Evolutionary conservation across 1,140 invertebrate genomes (phyloP).

Genomic region (Tetragnatha versicolor): DNA sequence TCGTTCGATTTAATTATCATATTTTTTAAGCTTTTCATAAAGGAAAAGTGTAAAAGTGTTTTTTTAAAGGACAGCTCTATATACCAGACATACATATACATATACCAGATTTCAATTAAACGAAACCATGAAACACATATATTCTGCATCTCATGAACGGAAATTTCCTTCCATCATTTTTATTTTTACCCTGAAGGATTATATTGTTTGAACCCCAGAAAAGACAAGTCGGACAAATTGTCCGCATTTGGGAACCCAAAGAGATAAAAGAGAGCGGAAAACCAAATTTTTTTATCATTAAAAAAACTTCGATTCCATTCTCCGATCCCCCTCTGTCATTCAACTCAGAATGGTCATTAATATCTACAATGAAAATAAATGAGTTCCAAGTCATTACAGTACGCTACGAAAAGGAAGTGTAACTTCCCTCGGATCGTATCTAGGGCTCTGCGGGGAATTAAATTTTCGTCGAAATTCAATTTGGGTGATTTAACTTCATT

Average conservation of each 20-base stretch:
- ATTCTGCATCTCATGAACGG: too few relatives aligned
- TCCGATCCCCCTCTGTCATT: background rate
- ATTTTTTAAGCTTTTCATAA: too few relatives aligned
- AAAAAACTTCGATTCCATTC: conserved; percentile 22
- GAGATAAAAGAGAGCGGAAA: background rate
- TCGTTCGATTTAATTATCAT: too few relatives aligned
- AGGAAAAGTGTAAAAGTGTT: too few relatives aligned
- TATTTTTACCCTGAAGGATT: background rate
- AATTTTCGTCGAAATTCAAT: conserved; percentile 31
- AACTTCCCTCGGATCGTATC: conserved; percentile 7
- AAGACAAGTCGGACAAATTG: conserved; percentile 15
- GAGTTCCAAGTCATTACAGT: conserved; percentile 8
- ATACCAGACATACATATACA: too few relatives aligned
- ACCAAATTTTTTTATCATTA: conserved; percentile 19
- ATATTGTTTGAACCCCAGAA: background rate
- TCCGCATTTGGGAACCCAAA: background rate
- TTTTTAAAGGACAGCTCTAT: too few relatives aligned
- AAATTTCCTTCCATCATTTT: background rate
- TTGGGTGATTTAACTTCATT: conserved; percentile 42
- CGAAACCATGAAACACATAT: too few relatives aligned
- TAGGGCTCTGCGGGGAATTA: conserved; percentile 6
- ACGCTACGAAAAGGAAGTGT: background rate
- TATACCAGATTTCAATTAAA: too few relatives aligned
- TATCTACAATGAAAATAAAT: conserved; percentile 41
- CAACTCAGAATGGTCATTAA: conserved; percentile 34